Evolutionary conservation across 2,888 invertebrate species (phyloP).

Genomic region (Laothoe populi): DNA sequence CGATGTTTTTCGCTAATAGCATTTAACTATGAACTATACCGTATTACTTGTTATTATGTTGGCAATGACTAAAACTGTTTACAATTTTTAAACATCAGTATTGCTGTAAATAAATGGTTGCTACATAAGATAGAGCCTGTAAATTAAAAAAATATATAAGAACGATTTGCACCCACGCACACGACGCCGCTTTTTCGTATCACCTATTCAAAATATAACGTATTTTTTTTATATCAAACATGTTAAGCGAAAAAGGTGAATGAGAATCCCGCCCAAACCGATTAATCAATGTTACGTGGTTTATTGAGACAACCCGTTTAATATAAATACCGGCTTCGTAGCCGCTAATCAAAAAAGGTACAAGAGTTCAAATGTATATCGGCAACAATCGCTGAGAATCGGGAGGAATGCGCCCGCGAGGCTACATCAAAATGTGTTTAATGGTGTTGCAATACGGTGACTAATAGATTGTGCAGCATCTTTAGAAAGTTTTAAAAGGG

Average conservation of each 20-base stretch:
- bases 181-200: neutral
- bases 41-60: too few relatives aligned
- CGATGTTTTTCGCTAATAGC: too few relatives aligned
- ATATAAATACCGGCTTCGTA: conserved; percentile 58
- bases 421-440: conserved; percentile 71
- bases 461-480: conserved; percentile 65
- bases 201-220: neutral
- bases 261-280: conserved; percentile 15
- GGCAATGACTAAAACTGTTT: too few relatives aligned
- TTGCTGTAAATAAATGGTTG: too few relatives aligned
- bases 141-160: too few relatives aligned
- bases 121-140: too few relatives aligned
- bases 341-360: conserved; percentile 78
- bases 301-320: conserved; percentile 50
- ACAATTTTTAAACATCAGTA: too few relatives aligned
- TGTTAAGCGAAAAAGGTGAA: conserved; percentile 7
- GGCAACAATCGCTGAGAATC: conserved; percentile 67
- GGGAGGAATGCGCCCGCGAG: conserved; percentile 61
- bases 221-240: conserved; percentile 3
- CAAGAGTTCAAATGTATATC: conserved; percentile 80
- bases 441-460: conserved; percentile 72
- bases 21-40: too few relatives aligned
- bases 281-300: conserved; percentile 44
- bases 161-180: neutral
- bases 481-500: conserved; percentile 41